Base-by-base conservation (phyloP, 2,888 invertebrate genomes). In the Andrena dorsata region DNA sequence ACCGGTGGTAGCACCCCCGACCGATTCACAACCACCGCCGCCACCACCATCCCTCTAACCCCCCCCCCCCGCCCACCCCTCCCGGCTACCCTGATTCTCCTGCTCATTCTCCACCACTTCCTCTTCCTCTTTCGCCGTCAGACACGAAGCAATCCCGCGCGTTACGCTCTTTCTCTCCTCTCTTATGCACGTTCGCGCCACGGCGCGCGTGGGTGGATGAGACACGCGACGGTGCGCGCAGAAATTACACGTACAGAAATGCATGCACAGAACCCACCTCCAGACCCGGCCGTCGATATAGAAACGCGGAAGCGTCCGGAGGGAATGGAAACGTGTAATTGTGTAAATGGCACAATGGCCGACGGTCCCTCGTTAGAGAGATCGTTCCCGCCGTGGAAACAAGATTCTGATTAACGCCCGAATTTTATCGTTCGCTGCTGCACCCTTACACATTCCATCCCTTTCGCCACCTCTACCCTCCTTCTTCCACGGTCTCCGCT, bases 311-410 rank as follows among this genome's bases (percentile, higher is more conserved):
- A 89, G 86, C 85, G 83, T 88, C 85, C 89, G 66, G 70, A 77
- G 87, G 89, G 88, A 90, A 89, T 88, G 89, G 89, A 90, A 91
- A 90, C 90, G 89, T 88, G 90, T 91, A 92, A 92, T 92, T 92
- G 92, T 90, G 90, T 91, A 90, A 92, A 92, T 89, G 92, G 88
- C 87, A 91, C 92, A 92, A 92, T 90, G 91, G 91, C 91, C 88
- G 90, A 89, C 89, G 88, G 87, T 82, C 84, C 86, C 89, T 89
- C 87, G 90, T 90, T 91, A 88, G 87, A 85, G 85, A 84, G 84
- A 76, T 65, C 76, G 70, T 72, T 82, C 84, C 63, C 73, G 71
- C 60, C 83, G 86, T 88, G 87, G 88, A 90, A 91, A 92, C 91
- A 90, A 91, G 91, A 92, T 91, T 92, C 91, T 91, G 92, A 91